Conservation (phyloP, 37 sponge, comb jelly and placozoan genomes). For the Agelas oroides region DNA sequence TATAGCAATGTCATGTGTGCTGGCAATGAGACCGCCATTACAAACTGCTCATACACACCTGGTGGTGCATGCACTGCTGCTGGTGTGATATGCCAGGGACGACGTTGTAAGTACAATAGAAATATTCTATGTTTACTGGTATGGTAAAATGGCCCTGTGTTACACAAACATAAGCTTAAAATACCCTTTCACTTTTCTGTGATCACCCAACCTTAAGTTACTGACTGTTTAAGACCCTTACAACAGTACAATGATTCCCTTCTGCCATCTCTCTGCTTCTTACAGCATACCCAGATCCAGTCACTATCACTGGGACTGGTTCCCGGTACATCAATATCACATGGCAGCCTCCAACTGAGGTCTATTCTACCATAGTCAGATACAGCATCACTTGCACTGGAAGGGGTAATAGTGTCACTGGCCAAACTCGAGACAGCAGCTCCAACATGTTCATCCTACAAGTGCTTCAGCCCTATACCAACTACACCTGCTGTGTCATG, state of each 20-base stretch:
- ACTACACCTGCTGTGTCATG: constrained; percentile 22
- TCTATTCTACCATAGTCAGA: constrained; percentile 20
- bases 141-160: no score
- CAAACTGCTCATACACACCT: background rate
- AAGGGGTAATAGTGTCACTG: background rate
- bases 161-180: no score
- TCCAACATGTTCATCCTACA: background rate
- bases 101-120: no score
- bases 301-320: no score
- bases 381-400: constrained; percentile 18
- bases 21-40: constrained; percentile 1
- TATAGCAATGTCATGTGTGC: background rate
- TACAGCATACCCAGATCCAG: no score
- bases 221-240: no score
- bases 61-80: background rate
- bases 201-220: no score
- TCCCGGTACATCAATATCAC: background rate
- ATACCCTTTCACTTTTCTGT: no score
- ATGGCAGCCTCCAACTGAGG: constrained; percentile 24
- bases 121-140: no score
- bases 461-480: background rate
- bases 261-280: no score
- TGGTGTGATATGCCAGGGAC: constrained; percentile 1
- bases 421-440: background rate
- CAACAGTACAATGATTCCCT: no score